Base-by-base conservation (phyloP, 2,888 invertebrate genomes). In the Buathra laborator region DNA sequence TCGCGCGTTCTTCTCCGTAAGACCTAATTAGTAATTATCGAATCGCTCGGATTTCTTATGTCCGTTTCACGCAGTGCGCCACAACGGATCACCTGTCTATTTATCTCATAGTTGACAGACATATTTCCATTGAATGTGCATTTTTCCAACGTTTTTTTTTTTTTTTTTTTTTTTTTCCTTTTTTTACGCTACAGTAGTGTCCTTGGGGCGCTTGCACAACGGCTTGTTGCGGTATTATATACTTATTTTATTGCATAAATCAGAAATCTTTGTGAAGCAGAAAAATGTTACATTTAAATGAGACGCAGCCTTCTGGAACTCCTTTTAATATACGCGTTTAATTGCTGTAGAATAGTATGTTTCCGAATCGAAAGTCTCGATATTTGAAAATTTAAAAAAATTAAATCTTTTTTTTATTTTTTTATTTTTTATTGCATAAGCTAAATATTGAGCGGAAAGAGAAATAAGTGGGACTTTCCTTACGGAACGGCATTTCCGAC, bases 1-100 rank as follows among this genome's bases (percentile, higher is more conserved):
- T 70, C 24, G 48, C 59, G 59, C 10, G 59, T 3, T 59, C 59
- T 32, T 59, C 59, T 59, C 19, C 59, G 59, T 14, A 29, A 59
- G 59, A 46, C 46, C 14, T 78, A 79, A 85, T 71, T 48, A 44
- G 37, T 43, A 81, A 84, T 81, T 85, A 78, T 71, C 75, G 75
- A 67, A 75, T 16, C 56, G 79, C 76, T 85, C 82, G 75, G 82
- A 85, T 85, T 85, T 85, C 75, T 76, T 44, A 66, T 53, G 64
- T 78, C 46, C 81, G 48, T 43, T 78, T 77, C 19, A 46, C 64
- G 29, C 67, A 5, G 24, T 46, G 62, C 44, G 72, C 46, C 62
- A n/a, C 53, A 53, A 74, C 48, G 14, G 48, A 29, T 62, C 59
- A 48, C 62, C 67, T 51, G 43, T 59, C 29, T 51, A 10, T 77